Evolutionary conservation across 2,888 invertebrate genomes (phyloP), one percentile per base, ranked within the genome.

Genomic region (Drosophila quinaria): DNA sequence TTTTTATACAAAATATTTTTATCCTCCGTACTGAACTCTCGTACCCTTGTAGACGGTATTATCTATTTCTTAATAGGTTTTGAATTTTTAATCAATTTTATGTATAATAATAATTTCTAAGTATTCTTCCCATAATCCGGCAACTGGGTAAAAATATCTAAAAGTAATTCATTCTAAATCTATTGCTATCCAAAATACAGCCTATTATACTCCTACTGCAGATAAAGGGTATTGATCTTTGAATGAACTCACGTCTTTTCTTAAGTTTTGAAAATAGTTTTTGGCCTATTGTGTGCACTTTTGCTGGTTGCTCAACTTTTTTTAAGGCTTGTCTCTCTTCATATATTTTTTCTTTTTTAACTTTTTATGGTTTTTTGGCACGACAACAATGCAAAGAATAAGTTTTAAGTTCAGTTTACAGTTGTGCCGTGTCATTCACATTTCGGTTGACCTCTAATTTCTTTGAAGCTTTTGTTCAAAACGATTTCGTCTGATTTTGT

Each of bases 311-410:
- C 39, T 59, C 41, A 41, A 44, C 42, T 11, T 59, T 50, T 46
- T 64, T 35, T 51, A 42, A 39, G 70, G 56, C 49, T 65, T 59
- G 59, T 56, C 68, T 41, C 68, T 41, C 25, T 5, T 9, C 29
- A 19, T 19, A 35, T 31, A 25, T 62, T 29, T 54, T 29, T 22
- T 22, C 22, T 56, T 17, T 11, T 19, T 11, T 11, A 51, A 6
- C n/a, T 15, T 55, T 66, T 72, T 66, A 71, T 62, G 72, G 42
- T 15, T 67, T 50, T 50, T 62, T 62, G 41, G 44, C 73, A 73
- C 56, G 72, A 54, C 50, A 46, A 47, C 46, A 72, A 61, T 46
- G 15, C 39, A 52, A 52, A 56, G 51, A 39, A 56, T 42, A 29
- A 31, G 33, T 52, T 56, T 37, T 46, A 55, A 55, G 56, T 56